phyloP scores from a whole-genome alignment of 2,797 vertebrate species.

The Rhinatrema bivittatum region DNA sequence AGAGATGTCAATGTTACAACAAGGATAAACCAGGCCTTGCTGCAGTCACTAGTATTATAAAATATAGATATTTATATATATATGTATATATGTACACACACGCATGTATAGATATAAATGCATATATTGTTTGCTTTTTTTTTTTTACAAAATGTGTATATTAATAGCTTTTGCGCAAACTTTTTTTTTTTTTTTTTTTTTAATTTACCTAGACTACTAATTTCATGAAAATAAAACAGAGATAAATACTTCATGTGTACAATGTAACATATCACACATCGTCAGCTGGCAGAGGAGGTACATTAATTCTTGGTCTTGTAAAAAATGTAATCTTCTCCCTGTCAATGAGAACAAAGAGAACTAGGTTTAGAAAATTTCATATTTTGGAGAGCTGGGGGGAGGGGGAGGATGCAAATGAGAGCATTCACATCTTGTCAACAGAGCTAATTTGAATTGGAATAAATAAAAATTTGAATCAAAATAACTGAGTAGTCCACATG shows the following conservation, averaged over 20 bases:
- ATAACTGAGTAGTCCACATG: too few relatives aligned
- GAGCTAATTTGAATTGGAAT: too few relatives aligned
- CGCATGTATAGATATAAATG: conserved; percentile 47
- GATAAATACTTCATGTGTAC: conserved; percentile 89
- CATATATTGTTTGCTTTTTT: conserved; percentile 49
- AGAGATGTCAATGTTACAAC: conserved; percentile 72
- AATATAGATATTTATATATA: conserved; percentile 65
- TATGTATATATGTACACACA: too few relatives aligned
- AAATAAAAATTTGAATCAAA: too few relatives aligned
- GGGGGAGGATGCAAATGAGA: too few relatives aligned
- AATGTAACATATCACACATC: conserved; percentile 80
- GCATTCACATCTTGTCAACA: too few relatives aligned
- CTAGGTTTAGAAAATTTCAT: too few relatives aligned
- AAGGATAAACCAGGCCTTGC: conserved; percentile 72
- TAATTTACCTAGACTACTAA: conserved; percentile 75
- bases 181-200: too few relatives aligned
- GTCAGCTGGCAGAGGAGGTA: conserved; percentile 92
- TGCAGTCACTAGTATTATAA: conserved; percentile 74
- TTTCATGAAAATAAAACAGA: conserved; percentile 79
- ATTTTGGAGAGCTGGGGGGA: too few relatives aligned
- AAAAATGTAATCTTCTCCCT: conserved; percentile 99
- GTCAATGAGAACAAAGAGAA: conserved; percentile 20
- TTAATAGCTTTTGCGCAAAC: conserved; percentile 61
- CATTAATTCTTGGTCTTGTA: conserved; percentile 93
- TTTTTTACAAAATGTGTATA: conserved; percentile 72